Evolutionary conservation across 2,113 vertebrate species (phyloP).

Genomic region (Datnioides undecimradiatus): DNA sequence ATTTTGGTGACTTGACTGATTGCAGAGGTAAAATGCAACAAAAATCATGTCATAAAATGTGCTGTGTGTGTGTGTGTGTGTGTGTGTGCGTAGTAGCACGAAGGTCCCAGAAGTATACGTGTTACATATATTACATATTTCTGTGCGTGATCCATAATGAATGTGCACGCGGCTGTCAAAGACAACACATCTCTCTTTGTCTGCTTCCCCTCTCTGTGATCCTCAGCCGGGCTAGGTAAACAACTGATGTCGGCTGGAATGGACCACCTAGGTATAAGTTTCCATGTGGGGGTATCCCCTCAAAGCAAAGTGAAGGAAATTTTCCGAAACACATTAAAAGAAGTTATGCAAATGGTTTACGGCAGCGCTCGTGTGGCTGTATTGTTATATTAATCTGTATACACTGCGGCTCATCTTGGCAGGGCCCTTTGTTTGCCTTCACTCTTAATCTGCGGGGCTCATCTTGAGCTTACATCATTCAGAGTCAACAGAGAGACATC

Average conservation of each 20-base stretch:
- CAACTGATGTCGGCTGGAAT: conserved; percentile 81
- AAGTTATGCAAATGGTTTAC: conserved; percentile 86
- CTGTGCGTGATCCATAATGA: conserved; percentile 40
- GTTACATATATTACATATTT: conserved; percentile 18
- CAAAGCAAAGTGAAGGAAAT: conserved; percentile 74
- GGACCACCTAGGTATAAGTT: conserved; percentile 87
- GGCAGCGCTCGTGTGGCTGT: conserved; percentile 76
- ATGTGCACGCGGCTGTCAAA: conserved; percentile 60
- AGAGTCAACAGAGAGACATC: conserved; percentile 75
- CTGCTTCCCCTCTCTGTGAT: conserved; percentile 76
- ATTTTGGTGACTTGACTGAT: background rate
- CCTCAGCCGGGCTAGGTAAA: conserved; percentile 80
- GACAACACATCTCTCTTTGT: conserved; percentile 70
- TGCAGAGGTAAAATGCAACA: background rate
- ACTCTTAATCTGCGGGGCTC: conserved; percentile 73
- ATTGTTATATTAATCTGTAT: conserved; percentile 84
- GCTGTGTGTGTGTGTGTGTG: conserved; percentile 5
- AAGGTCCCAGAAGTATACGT: conserved; percentile 1
- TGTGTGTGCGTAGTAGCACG: background rate
- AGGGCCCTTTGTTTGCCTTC: conserved; percentile 72
- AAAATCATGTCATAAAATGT: background rate
- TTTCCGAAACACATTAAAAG: conserved; percentile 87
- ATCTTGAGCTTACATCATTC: conserved; percentile 75
- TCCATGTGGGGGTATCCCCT: conserved; percentile 84
- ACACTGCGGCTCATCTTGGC: conserved; percentile 78